Evolutionary conservation across 1,140 invertebrate genomes (phyloP), one percentile per base, ranked within the genome.

Genomic region (Cydia splendana): DNA sequence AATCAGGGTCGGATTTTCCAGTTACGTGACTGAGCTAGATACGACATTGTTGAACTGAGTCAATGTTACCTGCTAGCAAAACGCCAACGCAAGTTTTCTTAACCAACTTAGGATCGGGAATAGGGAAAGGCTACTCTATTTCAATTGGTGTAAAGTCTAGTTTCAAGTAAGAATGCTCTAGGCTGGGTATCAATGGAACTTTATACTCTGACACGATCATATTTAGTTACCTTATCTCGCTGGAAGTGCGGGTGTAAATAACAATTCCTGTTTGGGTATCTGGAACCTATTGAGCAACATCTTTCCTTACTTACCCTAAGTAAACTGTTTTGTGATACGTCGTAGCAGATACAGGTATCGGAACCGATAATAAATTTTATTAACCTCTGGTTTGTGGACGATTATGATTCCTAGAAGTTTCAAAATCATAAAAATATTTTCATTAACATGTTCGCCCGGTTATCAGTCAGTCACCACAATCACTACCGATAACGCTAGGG

Each of bases 151-250:
- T 62, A 62, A 7, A 62, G 57, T 24, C 6, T 2, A 24, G 7
- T 24, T 24, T 62, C 9, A 1, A 24, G 6, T 20, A n/a, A 20
- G 15, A 62, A 20, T 62, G 20, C 7, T 62, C 20, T 12, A 53
- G 4, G 51, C 12, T 53, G 15, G 57, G 57, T 62, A 62, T 62
- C 57, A 62, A 62, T 62, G 57, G 57, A 62, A 62, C 57, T 62
- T 62, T 62, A 62, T 62, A 62, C 57, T 62, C 57, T 24, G 57
- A 62, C 57, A 62, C 18, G 57, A 62, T 62, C 57, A 62, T 62
- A 62, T 62, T 62, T 62, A 62, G 57, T 62, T 62, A 5, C 57
- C 4, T 24, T 62, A 62, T 62, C 57, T 62, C 45, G 45, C 57
- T 24, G 57, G 57, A 53, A 53, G n/a, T 24, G 20, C 18, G 53